Evolutionary conservation across 2,888 invertebrate genomes (phyloP).

Genomic region (Baronia brevicornis): DNA sequence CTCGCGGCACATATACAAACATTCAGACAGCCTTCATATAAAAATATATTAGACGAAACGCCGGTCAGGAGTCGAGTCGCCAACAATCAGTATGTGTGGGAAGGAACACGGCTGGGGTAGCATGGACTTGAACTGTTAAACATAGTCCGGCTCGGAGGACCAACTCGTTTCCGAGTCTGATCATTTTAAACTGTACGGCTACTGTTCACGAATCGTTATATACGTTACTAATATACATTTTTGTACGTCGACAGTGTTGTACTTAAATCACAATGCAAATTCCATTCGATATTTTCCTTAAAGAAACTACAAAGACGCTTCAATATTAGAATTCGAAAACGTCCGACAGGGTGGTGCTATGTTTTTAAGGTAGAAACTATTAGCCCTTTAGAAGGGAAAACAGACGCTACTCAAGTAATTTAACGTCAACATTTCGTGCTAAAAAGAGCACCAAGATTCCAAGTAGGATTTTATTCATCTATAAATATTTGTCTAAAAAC

Average conservation of each 20-base stretch:
- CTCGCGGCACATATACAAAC: slow-evolving; percentile 18
- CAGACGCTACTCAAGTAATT: slow-evolving; percentile 3
- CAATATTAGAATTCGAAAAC: too few species aligned
- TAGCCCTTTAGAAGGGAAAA: slow-evolving; percentile 11
- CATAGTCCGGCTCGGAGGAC: slow-evolving; percentile 1
- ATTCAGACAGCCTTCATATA: slow-evolving; percentile 34
- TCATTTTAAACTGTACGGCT: too few species aligned
- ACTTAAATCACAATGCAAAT: slow-evolving; percentile 1
- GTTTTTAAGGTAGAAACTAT: too few species aligned
- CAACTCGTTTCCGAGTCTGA: too few species aligned
- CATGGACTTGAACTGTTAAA: slow-evolving; percentile 3
- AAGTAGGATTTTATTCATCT: slow-evolving; percentile 8
- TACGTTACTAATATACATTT: slow-evolving; percentile 6
- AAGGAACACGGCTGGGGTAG: too few species aligned
- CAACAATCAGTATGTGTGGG: too few species aligned
- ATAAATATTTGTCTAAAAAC: slow-evolving; percentile 13
- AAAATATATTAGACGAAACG: slow-evolving; percentile 35
- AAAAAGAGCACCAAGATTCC: slow-evolving; percentile 2
- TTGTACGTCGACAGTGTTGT: neutral
- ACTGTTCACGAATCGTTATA: too few species aligned
- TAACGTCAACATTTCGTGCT: slow-evolving; percentile 6
- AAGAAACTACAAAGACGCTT: too few species aligned
- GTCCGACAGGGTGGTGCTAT: too few species aligned
- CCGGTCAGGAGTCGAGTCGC: neutral
- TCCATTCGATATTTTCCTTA: too few species aligned